Evolutionary conservation across 2,797 vertebrate species (phyloP), one percentile per base, ranked within the genome.

Genomic region (Enteromius argenteus): DNA sequence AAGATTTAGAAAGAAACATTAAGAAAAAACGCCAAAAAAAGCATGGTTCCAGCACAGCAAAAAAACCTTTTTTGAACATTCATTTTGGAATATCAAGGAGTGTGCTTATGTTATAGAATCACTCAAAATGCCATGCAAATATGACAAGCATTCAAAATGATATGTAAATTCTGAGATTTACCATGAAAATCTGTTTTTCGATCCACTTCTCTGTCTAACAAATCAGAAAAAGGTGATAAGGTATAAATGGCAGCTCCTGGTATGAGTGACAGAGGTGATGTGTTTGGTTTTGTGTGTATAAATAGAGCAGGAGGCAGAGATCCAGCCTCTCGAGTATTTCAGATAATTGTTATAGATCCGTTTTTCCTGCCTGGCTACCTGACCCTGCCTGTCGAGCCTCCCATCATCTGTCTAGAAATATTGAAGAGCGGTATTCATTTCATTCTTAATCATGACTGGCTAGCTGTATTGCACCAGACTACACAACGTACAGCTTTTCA

Each of bases 291-390:
- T 37, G 30, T 76, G 27, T 64, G 66, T 84, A 76, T 64, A 86
- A 82, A 84, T 84, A 84, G 78, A 9, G 67, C 60, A 73, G 71
- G 17, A 53, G 13, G 44, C 72, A 72, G 66, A 64, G 73, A 69
- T 67, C 35, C 56, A 86, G 88, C 62, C 85, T 51, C 79, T 86
- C 1, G 15, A 84, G 80, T 77, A 74, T 84, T 80, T 42, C 84
- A 86, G 44, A 75, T 89, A 88, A 88, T 89, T 88, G 87, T 88
- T 90, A 88, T 86, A 85, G 87, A 90, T 86, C 80, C 69, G 72
- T 66, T 87, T 86, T 81, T 80, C 67, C 80, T 76, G 44, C 82
- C 79, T 23, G 21, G 66, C 77, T 49, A 58, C 79, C 72, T 35
- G 83, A 80, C 82, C 84, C 80, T 84, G 86, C 37, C 46, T 69